Conservation (phyloP, 2,888 invertebrate genomes). For the Chrysolina americana region DNA sequence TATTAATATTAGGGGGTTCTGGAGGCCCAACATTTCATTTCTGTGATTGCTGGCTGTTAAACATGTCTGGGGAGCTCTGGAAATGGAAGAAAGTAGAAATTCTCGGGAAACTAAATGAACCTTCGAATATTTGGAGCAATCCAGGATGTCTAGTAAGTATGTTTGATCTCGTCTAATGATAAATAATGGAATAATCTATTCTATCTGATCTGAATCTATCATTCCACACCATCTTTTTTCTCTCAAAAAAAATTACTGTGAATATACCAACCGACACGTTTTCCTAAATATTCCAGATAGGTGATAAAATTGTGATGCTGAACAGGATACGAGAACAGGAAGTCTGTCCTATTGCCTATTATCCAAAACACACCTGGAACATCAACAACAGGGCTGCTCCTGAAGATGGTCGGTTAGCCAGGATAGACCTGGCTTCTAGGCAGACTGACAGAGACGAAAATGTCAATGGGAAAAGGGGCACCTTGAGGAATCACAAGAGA, state of each 20-base stretch:
- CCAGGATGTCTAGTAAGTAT: conserved; percentile 85
- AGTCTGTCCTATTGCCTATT: conserved; percentile 73
- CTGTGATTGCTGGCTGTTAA: conserved; percentile 92
- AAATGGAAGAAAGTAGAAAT: conserved; percentile 84
- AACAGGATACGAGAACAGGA: conserved; percentile 75
- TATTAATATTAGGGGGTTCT: conserved; percentile 89
- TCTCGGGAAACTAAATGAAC: conserved; percentile 83
- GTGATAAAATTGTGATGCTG: conserved; percentile 83
- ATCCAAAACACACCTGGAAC: conserved; percentile 63
- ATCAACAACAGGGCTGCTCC: conserved; percentile 47
- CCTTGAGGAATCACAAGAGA: conserved; percentile 66
- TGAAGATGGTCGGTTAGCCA: conserved; percentile 56
- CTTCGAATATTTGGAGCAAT: conserved; percentile 94
- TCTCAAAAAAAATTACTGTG: too few relatives aligned
- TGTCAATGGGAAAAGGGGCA: conserved; percentile 80
- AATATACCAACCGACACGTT: too few relatives aligned
- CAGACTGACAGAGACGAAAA: conserved; percentile 79
- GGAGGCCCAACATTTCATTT: conserved; percentile 90
- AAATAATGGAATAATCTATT: too few relatives aligned
- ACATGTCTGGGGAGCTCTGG: conserved; percentile 80
- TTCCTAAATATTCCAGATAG: conserved; percentile 69
- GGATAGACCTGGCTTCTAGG: conserved; percentile 60
- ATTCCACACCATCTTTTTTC: too few relatives aligned
- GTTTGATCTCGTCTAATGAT: too few relatives aligned
- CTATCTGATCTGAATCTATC: too few relatives aligned